Evolutionary conservation across 1,140 invertebrate species (phyloP).

Genomic region (Popillia japonica): DNA sequence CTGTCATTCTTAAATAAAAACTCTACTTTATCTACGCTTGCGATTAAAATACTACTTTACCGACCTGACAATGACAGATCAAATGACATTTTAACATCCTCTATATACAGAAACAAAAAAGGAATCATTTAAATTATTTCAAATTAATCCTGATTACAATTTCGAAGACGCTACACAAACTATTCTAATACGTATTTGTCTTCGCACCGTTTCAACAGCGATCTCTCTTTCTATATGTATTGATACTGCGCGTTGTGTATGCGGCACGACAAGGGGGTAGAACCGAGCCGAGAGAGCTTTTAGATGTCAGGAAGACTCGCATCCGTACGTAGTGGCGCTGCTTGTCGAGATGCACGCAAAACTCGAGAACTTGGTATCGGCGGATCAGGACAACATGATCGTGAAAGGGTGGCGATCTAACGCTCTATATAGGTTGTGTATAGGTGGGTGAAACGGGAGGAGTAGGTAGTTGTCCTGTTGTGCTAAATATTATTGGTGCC

Average conservation of each 20-base stretch:
- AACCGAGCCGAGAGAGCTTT: constrained; percentile 9
- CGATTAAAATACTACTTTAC: too few relatives aligned
- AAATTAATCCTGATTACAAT: too few relatives aligned
- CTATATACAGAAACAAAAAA: too few relatives aligned
- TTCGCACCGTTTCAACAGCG: not conserved
- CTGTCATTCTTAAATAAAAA: too few relatives aligned
- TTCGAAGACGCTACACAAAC: too few relatives aligned
- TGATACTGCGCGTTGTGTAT: not conserved
- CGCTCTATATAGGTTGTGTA: not conserved
- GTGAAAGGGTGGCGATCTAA: not conserved
- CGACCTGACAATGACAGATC: too few relatives aligned
- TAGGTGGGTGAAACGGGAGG: not conserved
- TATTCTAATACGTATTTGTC: too few relatives aligned
- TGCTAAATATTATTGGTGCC: too few relatives aligned
- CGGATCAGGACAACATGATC: not conserved
- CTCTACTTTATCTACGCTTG: too few relatives aligned
- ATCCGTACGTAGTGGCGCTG: not conserved
- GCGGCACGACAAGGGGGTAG: not conserved
- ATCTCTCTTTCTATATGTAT: not conserved
- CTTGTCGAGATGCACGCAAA: constrained; percentile 6
- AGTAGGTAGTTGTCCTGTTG: too few relatives aligned
- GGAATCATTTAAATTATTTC: too few relatives aligned
- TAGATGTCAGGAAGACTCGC: not conserved
- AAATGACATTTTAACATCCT: too few relatives aligned
- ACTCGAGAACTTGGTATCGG: not conserved